Evolutionary conservation across 2,888 invertebrate genomes (phyloP), one percentile per base, ranked within the genome.

Genomic region (Conus canariensis): DNA sequence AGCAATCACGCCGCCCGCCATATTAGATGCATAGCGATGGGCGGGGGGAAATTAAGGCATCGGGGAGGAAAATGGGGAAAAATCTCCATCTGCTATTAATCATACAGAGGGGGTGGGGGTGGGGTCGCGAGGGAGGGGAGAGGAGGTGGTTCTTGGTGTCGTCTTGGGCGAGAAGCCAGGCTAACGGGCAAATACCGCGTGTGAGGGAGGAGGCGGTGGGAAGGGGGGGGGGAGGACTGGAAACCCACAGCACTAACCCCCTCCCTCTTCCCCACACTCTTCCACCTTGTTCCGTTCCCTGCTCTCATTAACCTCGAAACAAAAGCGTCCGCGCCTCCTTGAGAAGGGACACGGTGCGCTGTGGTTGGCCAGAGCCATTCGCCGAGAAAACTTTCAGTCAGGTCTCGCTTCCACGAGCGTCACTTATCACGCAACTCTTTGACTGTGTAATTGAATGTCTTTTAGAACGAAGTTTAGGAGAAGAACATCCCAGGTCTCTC

Each of bases 41-140:
- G 64, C 64, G 64, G 64, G 16, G 59, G 74, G 85, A 86, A 85
- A 88, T 90, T 88, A 90, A 86, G 88, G 88, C 88, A 90, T 88
- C 85, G 85, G 77, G 74, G 77, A 88, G 70, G 86, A 90, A 90
- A 90, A 90, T 86, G 88, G 88, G 22, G 88, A 74, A 88, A 88
- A 85, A 86, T 85, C 80, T 88, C 88, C 85, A 88, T 90, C 90
- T 86, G 90, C 88, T 88, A 90, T 90, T 88, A 90, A 90, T 90
- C 88, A 86, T 30, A 30, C 16, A 64, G 16, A 7, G 64, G 64
- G 64, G 64, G 64, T 4, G 64, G 16, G 64, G 64, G 64, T 1
- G 64, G 64, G 64, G 10, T 30, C 30, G 45, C 2, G 64, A 7
- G 10, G 64, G 64, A 2, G 64, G 64, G 64, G 64, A 16, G 64